phyloP scores from a whole-genome alignment of 2,113 vertebrate species.

The Lamprologus sp. region DNA sequence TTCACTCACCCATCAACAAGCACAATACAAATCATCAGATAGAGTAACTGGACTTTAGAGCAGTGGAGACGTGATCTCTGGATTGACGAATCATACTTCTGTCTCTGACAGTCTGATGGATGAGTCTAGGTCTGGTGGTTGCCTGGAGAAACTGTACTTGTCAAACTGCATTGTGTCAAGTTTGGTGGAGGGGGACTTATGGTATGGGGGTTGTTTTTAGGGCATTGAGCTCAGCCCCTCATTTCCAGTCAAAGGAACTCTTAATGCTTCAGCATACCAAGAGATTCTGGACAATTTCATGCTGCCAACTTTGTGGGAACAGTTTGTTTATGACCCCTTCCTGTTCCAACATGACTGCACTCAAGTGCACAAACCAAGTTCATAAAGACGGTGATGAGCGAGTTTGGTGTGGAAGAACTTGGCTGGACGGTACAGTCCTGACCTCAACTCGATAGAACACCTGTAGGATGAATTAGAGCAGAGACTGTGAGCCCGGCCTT shows the following conservation, averaged over 20 bases:
- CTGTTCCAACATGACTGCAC: not conserved
- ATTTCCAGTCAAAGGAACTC: not conserved
- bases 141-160: not conserved
- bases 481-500: not conserved
- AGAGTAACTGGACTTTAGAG: not conserved
- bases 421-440: not conserved
- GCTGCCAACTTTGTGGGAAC: not conserved
- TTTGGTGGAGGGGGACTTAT: not conserved
- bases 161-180: not conserved
- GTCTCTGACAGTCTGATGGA: not conserved
- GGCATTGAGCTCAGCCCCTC: not conserved
- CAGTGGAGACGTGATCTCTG: not conserved
- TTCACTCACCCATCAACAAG: not conserved
- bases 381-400: not conserved
- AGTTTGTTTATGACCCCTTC: not conserved
- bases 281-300: not conserved
- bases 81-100: not conserved
- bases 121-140: not conserved
- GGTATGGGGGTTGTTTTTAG: not conserved
- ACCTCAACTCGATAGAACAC: not conserved
- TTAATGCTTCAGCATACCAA: not conserved
- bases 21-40: not conserved
- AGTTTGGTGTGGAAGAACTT: not conserved
- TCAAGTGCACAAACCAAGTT: not conserved
- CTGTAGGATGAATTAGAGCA: not conserved